Evolutionary conservation across 2,113 vertebrate genomes (phyloP).

Genomic region (Grus americana): DNA sequence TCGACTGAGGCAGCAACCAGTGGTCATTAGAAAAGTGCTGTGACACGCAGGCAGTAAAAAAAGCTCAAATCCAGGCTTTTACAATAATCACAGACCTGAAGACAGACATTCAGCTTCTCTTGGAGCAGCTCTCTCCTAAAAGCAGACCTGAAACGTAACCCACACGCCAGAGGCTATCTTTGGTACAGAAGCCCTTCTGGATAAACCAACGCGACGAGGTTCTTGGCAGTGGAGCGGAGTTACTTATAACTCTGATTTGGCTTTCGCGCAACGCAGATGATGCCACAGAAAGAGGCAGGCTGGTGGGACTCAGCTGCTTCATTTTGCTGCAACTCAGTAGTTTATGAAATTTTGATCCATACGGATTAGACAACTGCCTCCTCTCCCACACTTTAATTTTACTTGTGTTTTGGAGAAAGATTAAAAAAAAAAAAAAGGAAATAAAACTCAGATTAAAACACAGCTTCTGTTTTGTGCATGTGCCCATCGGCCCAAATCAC

Average conservation of each 20-base stretch:
- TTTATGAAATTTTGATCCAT: slow-evolving; percentile 15
- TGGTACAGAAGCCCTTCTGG: slow-evolving; percentile 35
- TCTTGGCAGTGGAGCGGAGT: slow-evolving; percentile 3
- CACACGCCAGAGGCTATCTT: slow-evolving; percentile 27
- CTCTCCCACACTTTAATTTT: not conserved
- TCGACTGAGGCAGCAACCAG: slow-evolving; percentile 22
- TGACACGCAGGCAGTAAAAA: slow-evolving; percentile 15
- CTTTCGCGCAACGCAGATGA: not conserved
- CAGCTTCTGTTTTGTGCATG: not conserved
- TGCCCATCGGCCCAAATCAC: not conserved
- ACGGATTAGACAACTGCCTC: not conserved
- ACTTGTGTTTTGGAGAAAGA: not conserved
- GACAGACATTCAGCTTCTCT: not conserved
- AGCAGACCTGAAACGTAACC: not conserved
- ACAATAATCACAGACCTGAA: slow-evolving; percentile 33
- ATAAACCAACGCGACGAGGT: not conserved
- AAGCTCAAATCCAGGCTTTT: not conserved
- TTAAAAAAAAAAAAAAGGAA: not conserved
- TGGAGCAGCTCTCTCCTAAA: slow-evolving; percentile 7
- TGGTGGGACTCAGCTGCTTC: not conserved
- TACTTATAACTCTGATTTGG: slow-evolving; percentile 8
- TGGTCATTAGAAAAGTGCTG: slow-evolving; percentile 13
- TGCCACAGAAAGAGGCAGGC: not conserved
- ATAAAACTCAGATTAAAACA: not conserved
- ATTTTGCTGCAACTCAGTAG: not conserved